A percentile compares a stretch with the other conserved stretches of the same genome.
Evolutionary conservation across 2,888 invertebrate genomes (phyloP).

Genomic region (Leucophenga montana): DNA sequence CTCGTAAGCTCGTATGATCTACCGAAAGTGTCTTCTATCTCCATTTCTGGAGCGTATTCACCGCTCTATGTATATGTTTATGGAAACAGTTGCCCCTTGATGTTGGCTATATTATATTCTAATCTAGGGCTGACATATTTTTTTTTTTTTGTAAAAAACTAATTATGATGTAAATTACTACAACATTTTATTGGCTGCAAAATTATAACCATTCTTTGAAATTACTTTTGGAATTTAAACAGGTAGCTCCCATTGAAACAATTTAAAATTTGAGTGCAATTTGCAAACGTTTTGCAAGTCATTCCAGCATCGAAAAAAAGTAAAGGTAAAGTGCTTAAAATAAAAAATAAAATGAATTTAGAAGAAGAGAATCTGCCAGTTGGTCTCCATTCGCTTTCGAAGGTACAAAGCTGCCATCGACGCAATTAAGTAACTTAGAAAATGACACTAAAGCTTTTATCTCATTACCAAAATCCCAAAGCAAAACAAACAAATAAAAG

Average conservation of each 20-base stretch:
- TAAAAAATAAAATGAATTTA: neutral
- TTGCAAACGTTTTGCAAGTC: constrained; percentile 16
- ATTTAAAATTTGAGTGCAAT: constrained; percentile 19
- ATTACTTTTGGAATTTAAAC: neutral
- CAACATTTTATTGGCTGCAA: neutral
- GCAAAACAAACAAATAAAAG: constrained; percentile 41
- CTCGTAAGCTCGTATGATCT: too few relatives aligned
- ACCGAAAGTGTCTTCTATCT: too few relatives aligned
- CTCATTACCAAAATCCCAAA: constrained; percentile 53
- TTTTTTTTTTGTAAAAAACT: too few relatives aligned
- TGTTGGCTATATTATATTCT: too few relatives aligned
- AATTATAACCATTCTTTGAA: neutral
- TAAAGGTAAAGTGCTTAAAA: neutral
- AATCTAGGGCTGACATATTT: too few relatives aligned
- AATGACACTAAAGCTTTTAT: constrained; percentile 61
- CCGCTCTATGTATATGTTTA: too few relatives aligned
- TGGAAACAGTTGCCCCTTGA: too few relatives aligned
- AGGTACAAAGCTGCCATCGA: constrained; percentile 39
- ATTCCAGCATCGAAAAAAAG: neutral
- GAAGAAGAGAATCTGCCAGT: too few relatives aligned
- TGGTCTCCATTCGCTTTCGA: neutral
- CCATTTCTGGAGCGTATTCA: too few relatives aligned
- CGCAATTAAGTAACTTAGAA: constrained; percentile 58
- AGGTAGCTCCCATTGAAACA: neutral
- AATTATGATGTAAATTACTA: neutral